phyloP scores from a whole-genome alignment of 2,113 vertebrate species.

The Vanacampus margaritifer region DNA sequence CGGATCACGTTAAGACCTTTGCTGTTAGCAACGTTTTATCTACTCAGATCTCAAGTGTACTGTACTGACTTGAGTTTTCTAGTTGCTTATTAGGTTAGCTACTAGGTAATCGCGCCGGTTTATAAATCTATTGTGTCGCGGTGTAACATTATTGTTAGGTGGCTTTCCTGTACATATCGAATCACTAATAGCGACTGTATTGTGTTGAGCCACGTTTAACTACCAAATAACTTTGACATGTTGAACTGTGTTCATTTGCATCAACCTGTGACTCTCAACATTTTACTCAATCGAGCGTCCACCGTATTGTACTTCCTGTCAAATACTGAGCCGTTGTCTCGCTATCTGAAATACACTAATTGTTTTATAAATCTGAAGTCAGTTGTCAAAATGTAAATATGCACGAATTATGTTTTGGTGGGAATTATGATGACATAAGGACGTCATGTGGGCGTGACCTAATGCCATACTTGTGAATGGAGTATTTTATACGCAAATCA shows the following conservation, averaged over 20 bases:
- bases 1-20: not conserved
- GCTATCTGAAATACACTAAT: not conserved
- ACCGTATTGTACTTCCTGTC: conserved; percentile 43
- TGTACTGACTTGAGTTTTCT: conserved; percentile 15
- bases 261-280: conserved; percentile 28
- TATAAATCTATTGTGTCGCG: not conserved
- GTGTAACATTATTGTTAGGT: not conserved
- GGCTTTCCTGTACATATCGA: not conserved
- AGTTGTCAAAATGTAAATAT: not conserved
- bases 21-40: not conserved
- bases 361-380: not conserved
- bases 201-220: not conserved
- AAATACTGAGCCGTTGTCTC: conserved; percentile 30
- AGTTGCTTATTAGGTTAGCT: conserved; percentile 15
- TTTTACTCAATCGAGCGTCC: conserved; percentile 31
- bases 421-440: not conserved
- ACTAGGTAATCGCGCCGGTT: conserved; percentile 8
- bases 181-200: not conserved
- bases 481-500: not conserved
- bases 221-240: not conserved
- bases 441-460: not conserved
- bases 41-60: not conserved
- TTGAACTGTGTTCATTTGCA: not conserved
- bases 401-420: not conserved
- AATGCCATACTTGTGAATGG: not conserved